A percentile compares a stretch with the other conserved stretches of the same genome.
phyloP scores from a whole-genome alignment of 2,888 invertebrate species.

The Macrostomum cliftonense region DNA sequence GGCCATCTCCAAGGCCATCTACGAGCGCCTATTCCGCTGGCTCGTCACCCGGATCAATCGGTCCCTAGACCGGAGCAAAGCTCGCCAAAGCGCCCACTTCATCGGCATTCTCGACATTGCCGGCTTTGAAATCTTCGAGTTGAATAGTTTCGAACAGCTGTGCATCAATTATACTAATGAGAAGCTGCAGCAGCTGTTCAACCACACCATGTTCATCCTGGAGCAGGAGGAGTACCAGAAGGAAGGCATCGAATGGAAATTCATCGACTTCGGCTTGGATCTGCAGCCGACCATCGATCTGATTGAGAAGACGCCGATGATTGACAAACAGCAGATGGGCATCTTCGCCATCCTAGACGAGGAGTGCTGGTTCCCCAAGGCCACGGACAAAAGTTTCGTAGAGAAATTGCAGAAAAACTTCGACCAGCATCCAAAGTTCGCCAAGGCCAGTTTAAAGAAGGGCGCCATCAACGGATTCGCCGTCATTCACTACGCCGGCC shows the following conservation, averaged over 20 bases:
- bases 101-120: conserved; percentile 99
- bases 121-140: conserved; percentile 92
- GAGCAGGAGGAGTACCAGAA: conserved; percentile 98
- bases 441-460: conserved; percentile 60
- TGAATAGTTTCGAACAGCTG: conserved; percentile 94
- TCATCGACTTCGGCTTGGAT: conserved; percentile 96
- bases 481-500: conserved; percentile 92
- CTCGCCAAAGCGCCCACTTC: conserved; percentile 84
- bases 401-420: conserved; percentile 89
- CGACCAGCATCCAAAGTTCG: conserved; percentile 85
- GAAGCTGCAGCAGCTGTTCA: conserved; percentile 95
- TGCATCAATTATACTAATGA: conserved; percentile 99
- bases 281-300: conserved; percentile 95
- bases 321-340: conserved; percentile 63
- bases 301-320: conserved; percentile 57
- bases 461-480: conserved; percentile 93
- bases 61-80: conserved; percentile 85
- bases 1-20: conserved; percentile 93
- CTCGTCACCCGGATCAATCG: conserved; percentile 88
- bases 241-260: conserved; percentile 99
- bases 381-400: conserved; percentile 92
- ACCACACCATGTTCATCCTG: conserved; percentile 98
- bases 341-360: conserved; percentile 93
- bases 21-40: conserved; percentile 97
- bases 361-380: conserved; percentile 98